These are phyloP conservation scores for Mechanitis mazaeus DNA, from an alignment of 2,888 invertebrate species.

Conservation along the genomic window DNA sequence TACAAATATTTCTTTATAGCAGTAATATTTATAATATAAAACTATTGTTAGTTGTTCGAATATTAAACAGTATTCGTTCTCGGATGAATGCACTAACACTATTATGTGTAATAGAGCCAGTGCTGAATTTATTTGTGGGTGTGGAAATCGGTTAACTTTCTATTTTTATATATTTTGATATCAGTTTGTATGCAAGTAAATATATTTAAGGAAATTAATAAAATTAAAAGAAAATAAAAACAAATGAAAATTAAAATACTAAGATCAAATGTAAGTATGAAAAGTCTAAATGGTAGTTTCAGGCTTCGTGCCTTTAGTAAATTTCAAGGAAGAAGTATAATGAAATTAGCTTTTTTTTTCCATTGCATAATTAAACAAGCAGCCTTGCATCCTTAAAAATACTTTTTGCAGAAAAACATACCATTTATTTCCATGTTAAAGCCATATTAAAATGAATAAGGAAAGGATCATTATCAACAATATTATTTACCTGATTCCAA, in stretches of 20 bases:
- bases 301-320: not conserved
- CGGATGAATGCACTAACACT: slow-evolving; percentile 11
- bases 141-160: not conserved
- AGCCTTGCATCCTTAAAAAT: slow-evolving; percentile 3
- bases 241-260: not conserved
- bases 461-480: no score
- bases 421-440: no score
- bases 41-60: slow-evolving; percentile 1
- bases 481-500: no score
- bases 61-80: slow-evolving; percentile 11
- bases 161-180: not conserved
- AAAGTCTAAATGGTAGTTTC: not conserved
- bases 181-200: not conserved
- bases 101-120: slow-evolving; percentile 8
- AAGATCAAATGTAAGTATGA: not conserved
- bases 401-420: not conserved
- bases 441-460: no score
- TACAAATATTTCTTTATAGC: no score
- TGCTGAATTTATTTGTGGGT: slow-evolving; percentile 10
- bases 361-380: slow-evolving; percentile 6
- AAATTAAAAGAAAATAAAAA: not conserved
- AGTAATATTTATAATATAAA: no score
- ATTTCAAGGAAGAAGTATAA: not conserved
- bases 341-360: not conserved
- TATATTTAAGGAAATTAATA: no score